Evolutionary conservation across 2,888 invertebrate species (phyloP).

Genomic region (Leptinotarsa haldemani): DNA sequence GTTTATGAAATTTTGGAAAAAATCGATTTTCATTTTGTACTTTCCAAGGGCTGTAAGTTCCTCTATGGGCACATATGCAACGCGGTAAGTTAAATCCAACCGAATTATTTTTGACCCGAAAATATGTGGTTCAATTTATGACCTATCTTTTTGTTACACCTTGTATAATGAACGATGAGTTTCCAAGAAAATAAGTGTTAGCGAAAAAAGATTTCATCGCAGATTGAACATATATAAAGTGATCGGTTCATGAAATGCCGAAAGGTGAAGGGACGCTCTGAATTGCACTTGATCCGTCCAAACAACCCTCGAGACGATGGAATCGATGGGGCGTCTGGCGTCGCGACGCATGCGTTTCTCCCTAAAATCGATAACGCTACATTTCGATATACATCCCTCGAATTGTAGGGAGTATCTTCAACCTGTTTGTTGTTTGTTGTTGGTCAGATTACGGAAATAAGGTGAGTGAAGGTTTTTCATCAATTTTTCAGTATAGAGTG

Average conservation of each 20-base stretch:
- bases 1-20: too few relatives aligned
- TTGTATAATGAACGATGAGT: too few relatives aligned
- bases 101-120: too few relatives aligned
- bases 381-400: conserved; percentile 55
- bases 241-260: conserved; percentile 11
- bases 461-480: conserved; percentile 42
- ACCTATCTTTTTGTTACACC: too few relatives aligned
- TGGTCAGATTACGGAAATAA: conserved; percentile 40
- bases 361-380: conserved; percentile 56
- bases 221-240: not conserved
- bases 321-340: conserved; percentile 56
- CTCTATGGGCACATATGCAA: too few relatives aligned
- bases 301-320: conserved; percentile 23
- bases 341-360: conserved; percentile 58
- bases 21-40: too few relatives aligned
- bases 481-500: not conserved
- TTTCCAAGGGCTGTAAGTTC: too few relatives aligned
- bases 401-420: conserved; percentile 50
- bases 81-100: too few relatives aligned
- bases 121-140: too few relatives aligned
- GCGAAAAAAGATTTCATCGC: not conserved
- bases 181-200: too few relatives aligned
- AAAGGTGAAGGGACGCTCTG: conserved; percentile 13
- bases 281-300: conserved; percentile 32
- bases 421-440: conserved; percentile 49